phyloP scores from a whole-genome alignment of 2,113 vertebrate genomes.

The Psilopogon haemacephalus region DNA sequence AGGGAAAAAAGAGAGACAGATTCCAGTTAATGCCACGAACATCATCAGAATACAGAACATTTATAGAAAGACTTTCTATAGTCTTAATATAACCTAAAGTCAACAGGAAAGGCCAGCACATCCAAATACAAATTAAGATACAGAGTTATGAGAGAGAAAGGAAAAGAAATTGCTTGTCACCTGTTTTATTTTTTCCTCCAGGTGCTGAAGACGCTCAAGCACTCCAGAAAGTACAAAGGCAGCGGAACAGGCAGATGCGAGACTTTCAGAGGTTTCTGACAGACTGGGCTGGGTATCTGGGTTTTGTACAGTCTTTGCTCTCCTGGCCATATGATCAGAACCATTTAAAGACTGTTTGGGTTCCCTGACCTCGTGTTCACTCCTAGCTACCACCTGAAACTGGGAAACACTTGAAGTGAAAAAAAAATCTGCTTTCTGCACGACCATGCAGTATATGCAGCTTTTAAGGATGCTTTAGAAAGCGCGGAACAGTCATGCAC shows the following conservation, averaged over 20 bases:
- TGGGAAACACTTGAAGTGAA: slow-evolving; percentile 77
- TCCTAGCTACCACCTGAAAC: slow-evolving; percentile 81
- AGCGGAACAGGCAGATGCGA: slow-evolving; percentile 79
- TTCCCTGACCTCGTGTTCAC: slow-evolving; percentile 77
- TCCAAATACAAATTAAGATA: neutral
- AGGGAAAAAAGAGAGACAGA: slow-evolving; percentile 29
- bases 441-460: neutral
- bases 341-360: slow-evolving; percentile 68
- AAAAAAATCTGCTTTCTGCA: slow-evolving; percentile 42
- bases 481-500: neutral
- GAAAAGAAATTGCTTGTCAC: slow-evolving; percentile 80
- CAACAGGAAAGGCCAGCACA: neutral
- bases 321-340: slow-evolving; percentile 70
- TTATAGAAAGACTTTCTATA: neutral
- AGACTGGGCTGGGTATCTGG: slow-evolving; percentile 67
- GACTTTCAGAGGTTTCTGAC: slow-evolving; percentile 71
- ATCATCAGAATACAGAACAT: neutral
- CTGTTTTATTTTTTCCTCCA: slow-evolving; percentile 92
- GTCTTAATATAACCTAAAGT: neutral
- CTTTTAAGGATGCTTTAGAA: neutral
- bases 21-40: slow-evolving; percentile 9
- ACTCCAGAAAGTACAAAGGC: slow-evolving; percentile 86
- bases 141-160: neutral
- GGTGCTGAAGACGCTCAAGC: slow-evolving; percentile 89
- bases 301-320: slow-evolving; percentile 71